A percentile compares a stretch with the other conserved stretches of the same genome.
Conservation (phyloP, 2,888 invertebrate genomes). For the Mythimna lalbum region DNA sequence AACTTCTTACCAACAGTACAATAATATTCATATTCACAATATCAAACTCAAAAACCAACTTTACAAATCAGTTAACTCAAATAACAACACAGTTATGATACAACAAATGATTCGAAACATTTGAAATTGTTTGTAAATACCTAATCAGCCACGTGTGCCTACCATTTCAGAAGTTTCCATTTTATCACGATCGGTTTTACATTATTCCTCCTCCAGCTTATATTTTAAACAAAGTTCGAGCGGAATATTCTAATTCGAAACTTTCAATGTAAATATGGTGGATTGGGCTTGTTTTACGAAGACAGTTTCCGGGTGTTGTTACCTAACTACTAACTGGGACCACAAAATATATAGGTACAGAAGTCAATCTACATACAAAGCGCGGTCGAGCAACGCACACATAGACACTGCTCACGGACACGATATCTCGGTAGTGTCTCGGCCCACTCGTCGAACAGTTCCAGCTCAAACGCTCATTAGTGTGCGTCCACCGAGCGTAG, state of each 20-base stretch:
- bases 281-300: conserved; percentile 71
- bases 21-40: conserved; percentile 35
- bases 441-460: too few relatives aligned
- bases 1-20: too few relatives aligned
- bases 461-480: too few relatives aligned
- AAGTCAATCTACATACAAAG: too few relatives aligned
- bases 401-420: too few relatives aligned
- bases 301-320: conserved; percentile 63
- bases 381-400: too few relatives aligned
- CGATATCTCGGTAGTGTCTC: too few relatives aligned
- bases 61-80: conserved; percentile 52
- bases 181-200: conserved; percentile 78
- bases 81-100: conserved; percentile 59
- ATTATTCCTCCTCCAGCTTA: conserved; percentile 75
- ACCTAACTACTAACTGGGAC: conserved; percentile 53
- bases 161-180: conserved; percentile 72
- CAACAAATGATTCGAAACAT: conserved; percentile 48
- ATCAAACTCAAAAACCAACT: conserved; percentile 38
- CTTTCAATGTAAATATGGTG: conserved; percentile 79
- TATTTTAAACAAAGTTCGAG: conserved; percentile 77
- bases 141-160: conserved; percentile 72
- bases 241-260: conserved; percentile 73
- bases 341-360: too few relatives aligned
- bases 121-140: conserved; percentile 68
- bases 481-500: too few relatives aligned